These are phyloP conservation scores for Phania funesta DNA, from an alignment of 2,888 invertebrate species.

Conservation along the genomic window DNA sequence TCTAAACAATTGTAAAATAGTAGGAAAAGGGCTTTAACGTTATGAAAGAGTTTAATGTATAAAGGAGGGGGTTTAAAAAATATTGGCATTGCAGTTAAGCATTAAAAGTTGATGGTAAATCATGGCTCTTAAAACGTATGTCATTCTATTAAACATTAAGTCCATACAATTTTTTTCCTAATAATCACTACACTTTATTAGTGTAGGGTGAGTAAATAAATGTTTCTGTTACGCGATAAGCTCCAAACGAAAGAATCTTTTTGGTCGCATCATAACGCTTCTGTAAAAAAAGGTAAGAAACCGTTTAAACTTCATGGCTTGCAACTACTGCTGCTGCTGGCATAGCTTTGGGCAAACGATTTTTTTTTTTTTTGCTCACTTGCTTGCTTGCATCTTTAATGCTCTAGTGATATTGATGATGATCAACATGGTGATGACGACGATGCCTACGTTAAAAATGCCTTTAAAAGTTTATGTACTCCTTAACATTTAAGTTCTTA, in stretches of 20 bases:
- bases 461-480: slow-evolving; percentile 61
- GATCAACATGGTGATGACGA: slow-evolving; percentile 30
- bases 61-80: too few species aligned
- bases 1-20: too few species aligned
- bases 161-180: background rate
- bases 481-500: slow-evolving; percentile 51
- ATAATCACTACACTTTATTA: background rate
- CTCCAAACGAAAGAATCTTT: slow-evolving; percentile 44
- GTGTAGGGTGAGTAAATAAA: slow-evolving; percentile 47
- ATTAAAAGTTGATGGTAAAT: too few species aligned
- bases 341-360: background rate
- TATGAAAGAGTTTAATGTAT: too few species aligned
- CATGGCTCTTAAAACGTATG: background rate
- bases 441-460: slow-evolving; percentile 60
- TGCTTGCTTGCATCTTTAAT: slow-evolving; percentile 6
- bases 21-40: too few species aligned
- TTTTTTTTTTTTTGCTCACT: background rate
- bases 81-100: too few species aligned
- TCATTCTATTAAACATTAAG: background rate
- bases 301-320: slow-evolving; percentile 6
- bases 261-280: slow-evolving; percentile 59
- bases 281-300: slow-evolving; percentile 42
- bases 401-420: slow-evolving; percentile 47
- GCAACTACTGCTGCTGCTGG: slow-evolving; percentile 27
- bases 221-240: slow-evolving; percentile 51